Percentiles rank a stretch among this genome's conserved stretches.
Conservation (phyloP, 2,888 invertebrate species). For the Monoplex corrugatus region DNA sequence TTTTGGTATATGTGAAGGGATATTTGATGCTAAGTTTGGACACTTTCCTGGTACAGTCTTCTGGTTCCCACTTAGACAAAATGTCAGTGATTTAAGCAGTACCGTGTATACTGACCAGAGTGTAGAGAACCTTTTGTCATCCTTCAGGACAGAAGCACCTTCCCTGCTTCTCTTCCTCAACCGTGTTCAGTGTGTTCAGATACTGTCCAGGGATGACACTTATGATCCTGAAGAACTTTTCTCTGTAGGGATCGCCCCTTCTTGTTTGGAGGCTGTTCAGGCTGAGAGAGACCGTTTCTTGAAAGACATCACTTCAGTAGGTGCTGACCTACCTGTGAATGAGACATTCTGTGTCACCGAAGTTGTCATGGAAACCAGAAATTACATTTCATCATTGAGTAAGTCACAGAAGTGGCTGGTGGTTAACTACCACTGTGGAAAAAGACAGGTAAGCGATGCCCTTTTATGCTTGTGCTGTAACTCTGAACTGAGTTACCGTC, state of each 20-base stretch:
- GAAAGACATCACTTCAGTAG: constrained; percentile 16
- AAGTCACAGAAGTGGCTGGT: constrained; percentile 60
- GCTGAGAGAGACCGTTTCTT: constrained; percentile 37
- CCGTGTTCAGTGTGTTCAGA: constrained; percentile 68
- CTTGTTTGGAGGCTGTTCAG: constrained; percentile 18
- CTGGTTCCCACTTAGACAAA: constrained; percentile 74
- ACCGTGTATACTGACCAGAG: constrained; percentile 66
- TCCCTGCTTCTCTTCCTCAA: constrained; percentile 75
- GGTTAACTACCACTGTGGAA: constrained; percentile 61
- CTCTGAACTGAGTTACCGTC: constrained; percentile 61
- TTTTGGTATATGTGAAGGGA: constrained; percentile 63
- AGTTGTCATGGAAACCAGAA: constrained; percentile 19
- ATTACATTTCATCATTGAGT: constrained; percentile 20
- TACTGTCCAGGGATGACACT: constrained; percentile 55
- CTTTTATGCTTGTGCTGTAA: constrained; percentile 53
- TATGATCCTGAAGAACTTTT: constrained; percentile 15
- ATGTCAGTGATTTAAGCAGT: constrained; percentile 67
- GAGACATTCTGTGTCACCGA: constrained; percentile 8
- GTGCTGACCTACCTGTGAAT: constrained; percentile 22
- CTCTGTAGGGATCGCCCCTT: constrained; percentile 19
- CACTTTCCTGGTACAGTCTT: constrained; percentile 74
- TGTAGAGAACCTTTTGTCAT: constrained; percentile 65
- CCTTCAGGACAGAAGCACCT: constrained; percentile 70
- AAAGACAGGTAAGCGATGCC: constrained; percentile 54
- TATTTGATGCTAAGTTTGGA: constrained; percentile 56